Percentiles rank a stretch among this genome's conserved stretches.
Evolutionary conservation across 2,113 vertebrate species (phyloP).

Genomic region (Phycodurus eques): DNA sequence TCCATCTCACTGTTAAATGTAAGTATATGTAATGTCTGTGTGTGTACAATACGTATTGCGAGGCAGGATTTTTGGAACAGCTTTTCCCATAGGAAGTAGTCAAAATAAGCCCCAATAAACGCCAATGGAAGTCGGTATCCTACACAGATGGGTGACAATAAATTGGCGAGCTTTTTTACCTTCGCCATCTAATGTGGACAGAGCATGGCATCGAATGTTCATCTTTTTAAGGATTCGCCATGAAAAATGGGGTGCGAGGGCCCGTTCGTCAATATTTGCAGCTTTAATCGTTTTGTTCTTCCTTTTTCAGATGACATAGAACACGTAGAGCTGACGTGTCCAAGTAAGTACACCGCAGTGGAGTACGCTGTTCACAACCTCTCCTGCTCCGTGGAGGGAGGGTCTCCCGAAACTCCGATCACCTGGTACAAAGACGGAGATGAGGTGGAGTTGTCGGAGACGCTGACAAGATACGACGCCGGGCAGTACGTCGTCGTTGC

Average conservation of each 20-base stretch:
- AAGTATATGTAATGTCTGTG: constrained; percentile 34
- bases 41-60: not conserved
- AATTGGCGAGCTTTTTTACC: too few species aligned
- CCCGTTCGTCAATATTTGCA: not conserved
- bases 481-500: constrained; percentile 49
- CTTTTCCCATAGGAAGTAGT: not conserved
- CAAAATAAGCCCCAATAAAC: too few species aligned
- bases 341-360: not conserved
- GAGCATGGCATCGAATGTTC: too few species aligned
- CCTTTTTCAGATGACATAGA: not conserved
- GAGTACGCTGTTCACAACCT: constrained; percentile 24
- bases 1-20: constrained; percentile 38
- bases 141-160: too few species aligned
- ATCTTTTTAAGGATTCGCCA: not conserved
- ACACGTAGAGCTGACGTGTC: constrained; percentile 23
- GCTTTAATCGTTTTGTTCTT: not conserved
- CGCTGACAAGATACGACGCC: constrained; percentile 30
- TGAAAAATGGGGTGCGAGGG: not conserved
- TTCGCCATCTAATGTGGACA: too few species aligned
- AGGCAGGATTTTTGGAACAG: not conserved
- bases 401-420: constrained; percentile 7
- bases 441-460: constrained; percentile 23
- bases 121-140: too few species aligned
- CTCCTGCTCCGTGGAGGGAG: constrained; percentile 23
- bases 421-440: constrained; percentile 45